These are phyloP conservation scores for Tinea trinotella DNA, from an alignment of 2,888 invertebrate genomes.

Conservation along the genomic window DNA sequence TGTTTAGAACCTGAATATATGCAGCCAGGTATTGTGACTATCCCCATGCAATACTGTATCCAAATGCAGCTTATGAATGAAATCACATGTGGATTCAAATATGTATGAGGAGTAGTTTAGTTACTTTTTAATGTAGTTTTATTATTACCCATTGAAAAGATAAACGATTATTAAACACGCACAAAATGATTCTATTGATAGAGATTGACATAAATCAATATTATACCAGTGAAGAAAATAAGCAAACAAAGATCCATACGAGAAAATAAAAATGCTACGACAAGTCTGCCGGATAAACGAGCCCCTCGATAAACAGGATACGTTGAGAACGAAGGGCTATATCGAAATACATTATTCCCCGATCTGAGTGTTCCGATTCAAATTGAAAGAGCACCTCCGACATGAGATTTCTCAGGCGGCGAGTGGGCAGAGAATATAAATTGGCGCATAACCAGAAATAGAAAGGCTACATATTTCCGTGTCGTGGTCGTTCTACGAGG, in stretches of 20 bases:
- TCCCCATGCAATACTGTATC: too few species aligned
- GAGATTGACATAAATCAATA: not conserved
- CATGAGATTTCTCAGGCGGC: constrained; percentile 70
- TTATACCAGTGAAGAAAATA: not conserved
- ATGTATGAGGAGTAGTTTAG: too few species aligned
- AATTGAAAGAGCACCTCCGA: constrained; percentile 73
- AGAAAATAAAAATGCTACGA: constrained; percentile 1
- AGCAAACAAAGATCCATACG: not conserved
- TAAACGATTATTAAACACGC: not conserved
- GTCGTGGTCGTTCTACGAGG: not conserved
- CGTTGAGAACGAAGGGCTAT: constrained; percentile 64
- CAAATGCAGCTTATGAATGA: too few species aligned
- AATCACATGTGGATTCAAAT: too few species aligned
- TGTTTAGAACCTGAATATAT: too few species aligned
- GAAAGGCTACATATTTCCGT: constrained; percentile 57
- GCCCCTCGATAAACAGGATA: constrained; percentile 69
- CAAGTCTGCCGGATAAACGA: constrained; percentile 64
- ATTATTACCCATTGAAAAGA: too few species aligned
- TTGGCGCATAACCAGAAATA: constrained; percentile 70
- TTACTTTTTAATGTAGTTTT: too few species aligned
- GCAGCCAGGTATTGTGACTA: too few species aligned
- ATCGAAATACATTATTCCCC: constrained; percentile 72
- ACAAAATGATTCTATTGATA: not conserved
- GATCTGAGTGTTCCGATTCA: constrained; percentile 73
- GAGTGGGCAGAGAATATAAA: constrained; percentile 72